Conservation (phyloP, 2,888 invertebrate genomes). For the Nomada ruficornis region DNA sequence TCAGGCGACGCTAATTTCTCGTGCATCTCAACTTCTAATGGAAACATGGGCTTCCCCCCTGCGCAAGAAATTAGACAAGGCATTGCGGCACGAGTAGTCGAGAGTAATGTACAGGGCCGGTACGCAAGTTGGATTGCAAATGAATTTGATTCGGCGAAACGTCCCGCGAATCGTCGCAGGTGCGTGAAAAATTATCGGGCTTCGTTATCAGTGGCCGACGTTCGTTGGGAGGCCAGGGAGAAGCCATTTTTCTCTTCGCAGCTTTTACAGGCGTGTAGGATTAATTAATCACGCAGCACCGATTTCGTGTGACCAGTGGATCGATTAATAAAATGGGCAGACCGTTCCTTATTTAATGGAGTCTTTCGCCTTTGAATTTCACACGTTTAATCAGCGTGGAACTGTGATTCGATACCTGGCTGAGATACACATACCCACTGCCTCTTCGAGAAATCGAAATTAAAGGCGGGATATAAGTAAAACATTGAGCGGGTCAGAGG, state of each 20-base stretch:
- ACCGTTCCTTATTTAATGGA: constrained; percentile 44
- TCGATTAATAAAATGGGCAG: constrained; percentile 52
- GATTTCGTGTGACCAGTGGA: constrained; percentile 34
- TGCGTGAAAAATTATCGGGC: constrained; percentile 42
- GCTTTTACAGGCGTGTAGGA: constrained; percentile 9
- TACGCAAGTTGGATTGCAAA: neutral
- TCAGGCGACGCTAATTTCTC: constrained; percentile 23
- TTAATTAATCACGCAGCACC: constrained; percentile 55
- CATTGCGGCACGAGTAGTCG: too few relatives aligned
- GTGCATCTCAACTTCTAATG: neutral
- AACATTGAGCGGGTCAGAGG: neutral
- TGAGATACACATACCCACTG: neutral
- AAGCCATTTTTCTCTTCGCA: constrained; percentile 46
- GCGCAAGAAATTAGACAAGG: neutral
- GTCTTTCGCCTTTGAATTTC: constrained; percentile 1
- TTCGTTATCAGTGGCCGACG: neutral
- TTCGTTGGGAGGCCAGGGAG: constrained; percentile 5
- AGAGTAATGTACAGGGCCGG: neutral
- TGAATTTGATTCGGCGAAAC: neutral
- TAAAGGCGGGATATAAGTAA: neutral
- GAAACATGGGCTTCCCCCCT: neutral
- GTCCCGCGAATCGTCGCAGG: constrained; percentile 16
- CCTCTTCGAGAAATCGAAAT: neutral
- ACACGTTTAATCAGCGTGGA: neutral
- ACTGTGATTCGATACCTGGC: neutral